Conservation (phyloP, 1,140 invertebrate species). For the Rhopalosiphum padi region DNA sequence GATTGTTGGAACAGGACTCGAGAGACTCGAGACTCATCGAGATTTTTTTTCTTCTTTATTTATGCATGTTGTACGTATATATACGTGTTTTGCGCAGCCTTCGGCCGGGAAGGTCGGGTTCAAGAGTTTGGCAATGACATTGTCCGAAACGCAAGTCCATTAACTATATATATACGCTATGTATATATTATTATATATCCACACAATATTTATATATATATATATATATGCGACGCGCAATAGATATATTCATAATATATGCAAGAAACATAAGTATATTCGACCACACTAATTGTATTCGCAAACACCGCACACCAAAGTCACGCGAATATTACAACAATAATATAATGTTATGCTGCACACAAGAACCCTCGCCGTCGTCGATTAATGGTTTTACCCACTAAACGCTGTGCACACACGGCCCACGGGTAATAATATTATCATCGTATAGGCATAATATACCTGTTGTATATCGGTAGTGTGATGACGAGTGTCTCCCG, state of each 20-base stretch:
- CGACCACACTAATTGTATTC: slow-evolving; percentile 13
- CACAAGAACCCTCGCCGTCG: neutral
- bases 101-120: slow-evolving; percentile 9
- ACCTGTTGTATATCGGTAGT: no score
- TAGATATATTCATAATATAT: neutral
- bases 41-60: neutral
- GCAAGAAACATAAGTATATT: neutral
- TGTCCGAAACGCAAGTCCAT: slow-evolving; percentile 7
- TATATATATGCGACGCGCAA: neutral
- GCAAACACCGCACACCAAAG: neutral
- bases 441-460: neutral
- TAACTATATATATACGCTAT: neutral
- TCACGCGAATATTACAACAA: neutral
- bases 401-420: neutral
- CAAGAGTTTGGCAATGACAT: slow-evolving; percentile 47
- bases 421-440: neutral
- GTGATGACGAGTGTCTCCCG: neutral
- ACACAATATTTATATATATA: neutral
- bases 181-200: neutral
- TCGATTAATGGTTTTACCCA: slow-evolving; percentile 8
- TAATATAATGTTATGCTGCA: neutral
- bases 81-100: neutral
- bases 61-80: no score
- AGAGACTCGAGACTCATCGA: neutral
- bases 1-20: neutral